phyloP scores from a whole-genome alignment of 2,888 invertebrate genomes.

The Nemoura dubitans region DNA sequence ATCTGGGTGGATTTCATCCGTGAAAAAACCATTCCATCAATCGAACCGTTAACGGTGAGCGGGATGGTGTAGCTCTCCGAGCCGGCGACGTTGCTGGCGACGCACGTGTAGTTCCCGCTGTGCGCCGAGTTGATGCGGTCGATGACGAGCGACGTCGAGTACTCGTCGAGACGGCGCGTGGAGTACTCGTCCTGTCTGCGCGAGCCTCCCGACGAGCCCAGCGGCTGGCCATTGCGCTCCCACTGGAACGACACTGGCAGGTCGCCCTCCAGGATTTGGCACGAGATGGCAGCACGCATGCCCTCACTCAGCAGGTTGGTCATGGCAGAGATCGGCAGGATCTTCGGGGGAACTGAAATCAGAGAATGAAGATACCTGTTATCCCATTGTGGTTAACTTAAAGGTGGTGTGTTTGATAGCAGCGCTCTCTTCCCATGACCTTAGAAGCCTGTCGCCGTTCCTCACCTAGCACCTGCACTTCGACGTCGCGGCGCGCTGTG shows the following conservation, averaged over 20 bases:
- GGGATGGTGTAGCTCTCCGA: constrained; percentile 80
- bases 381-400: too few species aligned
- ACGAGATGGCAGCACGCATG: constrained; percentile 88
- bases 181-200: constrained; percentile 84
- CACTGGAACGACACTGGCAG: constrained; percentile 90
- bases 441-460: too few species aligned
- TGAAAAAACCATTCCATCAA: not conserved
- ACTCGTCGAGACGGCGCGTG: constrained; percentile 77
- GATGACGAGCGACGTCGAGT: constrained; percentile 85
- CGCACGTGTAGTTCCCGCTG: constrained; percentile 92
- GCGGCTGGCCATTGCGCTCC: constrained; percentile 86
- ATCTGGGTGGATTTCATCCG: too few species aligned
- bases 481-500: constrained; percentile 70
- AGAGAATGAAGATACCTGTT: too few species aligned
- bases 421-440: too few species aligned
- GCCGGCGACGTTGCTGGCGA: constrained; percentile 88
- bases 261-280: constrained; percentile 92
- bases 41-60: constrained; percentile 80
- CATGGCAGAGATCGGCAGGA: constrained; percentile 83
- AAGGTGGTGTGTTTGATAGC: too few species aligned
- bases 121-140: constrained; percentile 86
- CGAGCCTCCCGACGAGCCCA: constrained; percentile 67
- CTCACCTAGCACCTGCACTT: constrained; percentile 64
- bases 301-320: constrained; percentile 74
- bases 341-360: constrained; percentile 83